These are phyloP conservation scores for Scaptomyza pallida DNA, from an alignment of 1,140 invertebrate species.

Conservation along the genomic window DNA sequence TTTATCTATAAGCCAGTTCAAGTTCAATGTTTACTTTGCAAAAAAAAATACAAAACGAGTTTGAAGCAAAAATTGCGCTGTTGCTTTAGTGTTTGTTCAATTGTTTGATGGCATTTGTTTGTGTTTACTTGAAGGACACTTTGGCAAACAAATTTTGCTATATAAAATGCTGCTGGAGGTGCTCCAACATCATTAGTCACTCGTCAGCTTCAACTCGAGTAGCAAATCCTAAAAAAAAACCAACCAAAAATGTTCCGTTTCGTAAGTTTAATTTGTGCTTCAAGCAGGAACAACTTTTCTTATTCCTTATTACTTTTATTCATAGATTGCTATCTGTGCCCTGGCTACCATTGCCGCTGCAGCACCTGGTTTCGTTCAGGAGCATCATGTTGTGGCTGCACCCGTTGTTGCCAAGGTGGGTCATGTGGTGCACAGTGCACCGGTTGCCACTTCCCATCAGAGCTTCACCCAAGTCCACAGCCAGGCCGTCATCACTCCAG, in stretches of 20 bases:
- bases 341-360: slow-evolving; percentile 63
- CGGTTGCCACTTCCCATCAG: slow-evolving; percentile 84
- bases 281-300: background rate
- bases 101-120: slow-evolving; percentile 30
- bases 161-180: slow-evolving; percentile 50
- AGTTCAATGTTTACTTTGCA: slow-evolving; percentile 59
- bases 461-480: slow-evolving; percentile 80
- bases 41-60: slow-evolving; percentile 42
- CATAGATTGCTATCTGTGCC: slow-evolving; percentile 67
- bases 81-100: slow-evolving; percentile 1
- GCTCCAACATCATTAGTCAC: slow-evolving; percentile 61
- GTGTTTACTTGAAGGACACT: slow-evolving; percentile 62
- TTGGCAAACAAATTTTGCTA: slow-evolving; percentile 38
- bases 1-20: slow-evolving; percentile 47
- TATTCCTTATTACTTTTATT: background rate
- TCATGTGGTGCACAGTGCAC: slow-evolving; percentile 59
- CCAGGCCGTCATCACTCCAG: slow-evolving; percentile 65
- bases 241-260: slow-evolving; percentile 68
- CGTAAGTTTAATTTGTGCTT: slow-evolving; percentile 48
- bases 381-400: slow-evolving; percentile 59
- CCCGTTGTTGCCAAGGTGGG: slow-evolving; percentile 66
- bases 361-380: slow-evolving; percentile 68
- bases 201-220: slow-evolving; percentile 46
- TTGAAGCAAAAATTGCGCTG: slow-evolving; percentile 42
- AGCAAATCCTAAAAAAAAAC: slow-evolving; percentile 22